Percentiles rank a stretch among this genome's conserved stretches.
phyloP scores from a whole-genome alignment of 2,113 vertebrate genomes.

The Trichomycterus rosablanca region DNA sequence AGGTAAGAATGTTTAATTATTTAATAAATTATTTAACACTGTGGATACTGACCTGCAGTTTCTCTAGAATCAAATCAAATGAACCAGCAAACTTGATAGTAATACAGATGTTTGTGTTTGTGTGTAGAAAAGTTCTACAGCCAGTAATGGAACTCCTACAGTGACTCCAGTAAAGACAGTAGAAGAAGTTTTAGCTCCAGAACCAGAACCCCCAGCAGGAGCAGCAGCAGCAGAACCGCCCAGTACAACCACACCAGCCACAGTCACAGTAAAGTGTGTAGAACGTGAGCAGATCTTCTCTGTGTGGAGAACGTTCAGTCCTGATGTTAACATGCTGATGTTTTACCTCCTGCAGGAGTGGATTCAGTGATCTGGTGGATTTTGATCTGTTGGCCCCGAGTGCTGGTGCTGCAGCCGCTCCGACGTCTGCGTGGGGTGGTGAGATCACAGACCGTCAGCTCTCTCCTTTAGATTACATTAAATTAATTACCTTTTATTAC shows the following conservation, averaged over 20 bases:
- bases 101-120: too few relatives aligned
- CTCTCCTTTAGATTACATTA: not conserved
- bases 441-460: slow-evolving; percentile 35
- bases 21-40: not conserved
- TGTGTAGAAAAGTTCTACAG: slow-evolving; percentile 75
- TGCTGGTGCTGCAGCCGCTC: slow-evolving; percentile 53
- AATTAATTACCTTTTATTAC: not conserved
- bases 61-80: too few relatives aligned
- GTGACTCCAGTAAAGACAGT: slow-evolving; percentile 76
- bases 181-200: slow-evolving; percentile 59
- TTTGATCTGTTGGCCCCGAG: slow-evolving; percentile 77
- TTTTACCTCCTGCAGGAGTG: slow-evolving; percentile 57
- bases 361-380: slow-evolving; percentile 79
- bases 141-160: slow-evolving; percentile 82
- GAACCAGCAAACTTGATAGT: too few relatives aligned
- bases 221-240: slow-evolving; percentile 18
- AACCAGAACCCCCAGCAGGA: slow-evolving; percentile 10
- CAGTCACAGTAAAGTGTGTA: not conserved
- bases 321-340: slow-evolving; percentile 72
- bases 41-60: too few relatives aligned
- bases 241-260: not conserved
- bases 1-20: slow-evolving; percentile 55
- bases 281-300: not conserved
- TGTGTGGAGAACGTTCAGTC: slow-evolving; percentile 57
- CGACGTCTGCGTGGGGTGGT: slow-evolving; percentile 81